Evolutionary conservation across 2,888 invertebrate species (phyloP), one percentile per base, ranked within the genome.

Genomic region (Cheilosia urbana): DNA sequence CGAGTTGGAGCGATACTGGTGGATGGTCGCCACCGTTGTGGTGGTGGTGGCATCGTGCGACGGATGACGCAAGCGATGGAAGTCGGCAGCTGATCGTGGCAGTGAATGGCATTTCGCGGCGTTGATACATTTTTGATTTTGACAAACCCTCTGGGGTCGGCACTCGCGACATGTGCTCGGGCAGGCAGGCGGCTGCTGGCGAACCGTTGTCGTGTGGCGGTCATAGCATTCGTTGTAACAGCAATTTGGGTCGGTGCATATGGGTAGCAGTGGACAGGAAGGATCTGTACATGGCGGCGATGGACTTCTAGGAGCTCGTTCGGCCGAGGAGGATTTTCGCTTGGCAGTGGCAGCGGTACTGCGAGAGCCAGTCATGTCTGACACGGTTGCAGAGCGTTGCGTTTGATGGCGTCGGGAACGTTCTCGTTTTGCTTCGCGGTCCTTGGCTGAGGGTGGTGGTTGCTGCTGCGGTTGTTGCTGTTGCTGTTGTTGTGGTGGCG

Each of bases 31-130:
- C 57, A 85, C 85, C 17, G 85, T 85, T 45, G 85, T 85, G 49
- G 81, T 72, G 17, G 58, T 85, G 30, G 51, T 72, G 63, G 66
- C 84, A 66, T 80, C 84, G 19, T 73, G 80, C 9, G 84, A 57
- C n/a, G 80, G 68, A 55, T 87, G 88, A 84, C 91, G 90, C 88
- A 91, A 87, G n/a, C 92, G 90, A 89, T 91, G 91, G 62, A 92
- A 91, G 79, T 92, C 92, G 87, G 92, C 92, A 72, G 92, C 92
- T 88, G 92, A 92, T 89, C 92, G 91, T 89, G 92, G 92, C 92
- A 92, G 92, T 91, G 92, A 92, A 89, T 92, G 92, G 89, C 92
- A 92, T 89, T 92, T 92, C 88, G 92, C 91, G 88, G 91, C 91
- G 79, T 92, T 92, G 84, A 91, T 89, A 89, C 92, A 92, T 89